Conservation (phyloP, 1,140 invertebrate species). For the Thalassaphorura encarpata region DNA sequence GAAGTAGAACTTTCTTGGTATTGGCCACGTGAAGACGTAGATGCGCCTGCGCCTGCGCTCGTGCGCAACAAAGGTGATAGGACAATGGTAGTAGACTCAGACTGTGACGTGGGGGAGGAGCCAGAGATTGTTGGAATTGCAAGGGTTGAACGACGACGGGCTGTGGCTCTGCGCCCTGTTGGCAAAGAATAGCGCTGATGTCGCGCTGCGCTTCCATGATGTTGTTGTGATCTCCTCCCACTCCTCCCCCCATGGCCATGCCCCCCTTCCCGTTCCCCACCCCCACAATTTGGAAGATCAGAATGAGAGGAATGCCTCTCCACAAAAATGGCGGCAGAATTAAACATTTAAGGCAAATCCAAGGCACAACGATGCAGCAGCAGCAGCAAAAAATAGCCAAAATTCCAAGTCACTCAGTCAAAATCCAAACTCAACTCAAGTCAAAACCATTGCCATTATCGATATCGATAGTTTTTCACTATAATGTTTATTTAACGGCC, state of each 20-base stretch:
- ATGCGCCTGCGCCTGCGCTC: too few species aligned
- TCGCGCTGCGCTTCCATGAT: too few species aligned
- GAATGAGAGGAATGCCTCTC: slow-evolving; percentile 29
- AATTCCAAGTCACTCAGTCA: background rate
- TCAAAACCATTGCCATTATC: too few species aligned
- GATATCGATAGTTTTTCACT: too few species aligned
- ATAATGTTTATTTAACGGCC: too few species aligned
- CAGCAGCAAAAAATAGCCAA: background rate
- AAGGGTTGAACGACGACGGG: background rate
- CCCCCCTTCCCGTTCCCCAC: slow-evolving; percentile 16
- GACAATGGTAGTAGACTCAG: too few species aligned
- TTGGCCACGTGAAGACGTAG: too few species aligned
- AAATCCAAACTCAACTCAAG: too few species aligned
- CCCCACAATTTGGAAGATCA: slow-evolving; percentile 27
- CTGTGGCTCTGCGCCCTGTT: too few species aligned
- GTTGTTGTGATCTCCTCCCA: background rate
- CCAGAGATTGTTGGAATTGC: slow-evolving; percentile 10
- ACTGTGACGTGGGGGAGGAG: slow-evolving; percentile 2
- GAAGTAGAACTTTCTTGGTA: too few species aligned
- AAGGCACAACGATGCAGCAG: background rate
- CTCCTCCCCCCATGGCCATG: slow-evolving; percentile 8
- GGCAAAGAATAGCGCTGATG: background rate
- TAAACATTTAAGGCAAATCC: slow-evolving; percentile 22
- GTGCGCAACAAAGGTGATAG: too few species aligned
- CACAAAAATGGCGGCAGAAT: slow-evolving; percentile 31